Evolutionary conservation across 2,888 invertebrate genomes (phyloP), one percentile per base, ranked within the genome.

Genomic region (Allolobophora icterica): DNA sequence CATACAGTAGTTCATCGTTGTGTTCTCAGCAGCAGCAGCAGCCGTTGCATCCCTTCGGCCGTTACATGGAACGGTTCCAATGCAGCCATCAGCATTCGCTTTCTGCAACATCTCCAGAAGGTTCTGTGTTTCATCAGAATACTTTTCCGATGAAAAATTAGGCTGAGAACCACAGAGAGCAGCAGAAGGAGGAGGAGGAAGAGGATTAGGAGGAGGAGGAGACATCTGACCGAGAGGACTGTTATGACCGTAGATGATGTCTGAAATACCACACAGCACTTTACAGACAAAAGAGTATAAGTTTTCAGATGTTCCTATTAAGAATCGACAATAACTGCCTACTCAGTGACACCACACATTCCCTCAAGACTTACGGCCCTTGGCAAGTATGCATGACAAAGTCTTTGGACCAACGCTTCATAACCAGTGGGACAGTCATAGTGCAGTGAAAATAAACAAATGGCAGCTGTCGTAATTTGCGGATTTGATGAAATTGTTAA

Each of bases 31-130:
- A n/a, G 71, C 71, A 30, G 71, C 71, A 52, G 52, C 24, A 17
- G 24, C 3, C 24, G 52, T 52, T 21, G 52, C 24, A 71, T 71
- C 71, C n/a, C 71, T 1, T n/a, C 30, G n/a, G 30, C 30, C 71
- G 71, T 71, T 71, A 13, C 30, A 71, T n/a, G 71, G 71, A 71
- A 71, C 71, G n/a, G 71, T n/a, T 71, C 71, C 71, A 71, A 71
- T n/a, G 71, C 71, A 71, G 0, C 71, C 87, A 24, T 34, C 87
- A 38, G 38, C 38, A 38, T 87, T 34, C 17, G 87, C 87, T 19
- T 24, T 87, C 34, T 87, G 87, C 87, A 87, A 87, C 34, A 87
- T 34, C 87, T 87, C 87, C 87, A 87, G 34, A 87, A 87, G 87
- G 87, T 87, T 87, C 87, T 87, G 87, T 19, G 87, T 87, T 19